These are phyloP conservation scores for Tenthredo mesomela DNA, from an alignment of 2,888 invertebrate species.

Conservation along the genomic window DNA sequence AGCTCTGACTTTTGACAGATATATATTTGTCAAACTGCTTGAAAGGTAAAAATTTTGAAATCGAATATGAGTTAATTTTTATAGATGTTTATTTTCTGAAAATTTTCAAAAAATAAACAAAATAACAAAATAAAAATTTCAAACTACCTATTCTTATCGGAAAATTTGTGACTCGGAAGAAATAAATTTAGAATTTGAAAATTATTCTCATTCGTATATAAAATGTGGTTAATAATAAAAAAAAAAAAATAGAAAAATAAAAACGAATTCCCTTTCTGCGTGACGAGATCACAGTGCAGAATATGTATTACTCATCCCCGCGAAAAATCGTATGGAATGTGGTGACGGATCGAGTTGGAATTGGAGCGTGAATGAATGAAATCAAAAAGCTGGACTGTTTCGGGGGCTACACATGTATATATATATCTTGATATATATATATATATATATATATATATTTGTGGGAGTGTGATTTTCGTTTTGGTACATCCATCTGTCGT, in stretches of 20 bases:
- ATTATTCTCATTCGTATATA: not conserved
- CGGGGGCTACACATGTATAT: not conserved
- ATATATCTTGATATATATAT: not conserved
- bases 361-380: conserved; percentile 26
- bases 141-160: no score
- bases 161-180: no score
- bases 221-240: not conserved
- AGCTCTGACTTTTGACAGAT: not conserved
- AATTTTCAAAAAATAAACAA: no score
- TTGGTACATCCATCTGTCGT: not conserved
- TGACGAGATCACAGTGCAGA: not conserved
- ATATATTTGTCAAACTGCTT: not conserved
- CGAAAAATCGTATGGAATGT: not conserved
- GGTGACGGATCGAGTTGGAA: conserved; percentile 19
- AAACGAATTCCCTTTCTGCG: not conserved
- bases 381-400: conserved; percentile 32
- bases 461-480: not conserved
- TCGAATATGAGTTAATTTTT: no score
- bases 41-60: not conserved
- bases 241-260: no score
- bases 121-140: no score
- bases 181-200: no score
- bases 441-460: not conserved
- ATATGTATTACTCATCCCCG: not conserved
- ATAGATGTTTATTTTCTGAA: no score